Evolutionary conservation across 2,113 vertebrate genomes (phyloP), one percentile per base, ranked within the genome.

Genomic region (Rhinoderma darwinii): DNA sequence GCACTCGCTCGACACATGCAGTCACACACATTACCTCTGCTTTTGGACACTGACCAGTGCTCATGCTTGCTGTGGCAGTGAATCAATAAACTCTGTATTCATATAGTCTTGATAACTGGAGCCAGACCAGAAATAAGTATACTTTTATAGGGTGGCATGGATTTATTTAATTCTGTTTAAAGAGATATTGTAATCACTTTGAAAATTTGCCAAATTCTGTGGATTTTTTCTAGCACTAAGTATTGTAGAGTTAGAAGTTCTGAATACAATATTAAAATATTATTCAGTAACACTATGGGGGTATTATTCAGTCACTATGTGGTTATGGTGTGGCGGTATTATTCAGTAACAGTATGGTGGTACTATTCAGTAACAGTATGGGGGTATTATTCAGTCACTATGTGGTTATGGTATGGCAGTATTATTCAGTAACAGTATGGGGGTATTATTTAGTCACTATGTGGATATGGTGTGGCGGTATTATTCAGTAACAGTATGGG

Each of bases 61-160:
- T 59, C 47, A 9, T 73, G 50, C 84, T 79, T 30, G 15, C 47
- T 72, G 59, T 68, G 84, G 84, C 76, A 72, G 76, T 37, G 63
- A 86, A 27, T 56, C 76, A 86, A 80, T 5, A 50, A 3, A 35
- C 4, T 43, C 51, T 75, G 51, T 37, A 25, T 61, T 44, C 27
- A 43, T 63, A n/a, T 9, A 41, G 39, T 63, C 25, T 82, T 17
- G 30, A 81, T 81, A 20, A 66, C 39, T n/a, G 20, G 22, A 43
- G 35, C 35, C 56, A 66, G 22, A 27, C 59, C 79, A 82, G 66
- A 18, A 63, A n/a, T 32, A 63, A 61, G 3, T 61, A 51, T 25
- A 44, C 30, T 44, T 82, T 44, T 30, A 63, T n/a, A 81, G 8
- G 22, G 75, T 22, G 44, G 27, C 17, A 54, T 54, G 8, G 17